Base-by-base conservation (phyloP, 2,888 invertebrate species). In the Aphodius sticticus region DNA sequence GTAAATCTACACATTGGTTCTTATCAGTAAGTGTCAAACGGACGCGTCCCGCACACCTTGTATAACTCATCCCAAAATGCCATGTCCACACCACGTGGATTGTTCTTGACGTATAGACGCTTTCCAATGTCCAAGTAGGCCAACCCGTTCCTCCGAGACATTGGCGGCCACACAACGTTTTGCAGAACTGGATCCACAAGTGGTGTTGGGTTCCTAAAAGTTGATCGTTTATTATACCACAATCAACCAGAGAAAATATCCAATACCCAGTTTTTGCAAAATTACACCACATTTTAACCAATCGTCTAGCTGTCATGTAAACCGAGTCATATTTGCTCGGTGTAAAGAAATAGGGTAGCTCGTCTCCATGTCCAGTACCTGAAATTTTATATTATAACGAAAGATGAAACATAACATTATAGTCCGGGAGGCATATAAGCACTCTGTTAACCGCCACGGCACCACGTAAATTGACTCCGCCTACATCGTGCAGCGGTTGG, bases 191-290 rank as follows among this genome's bases (percentile, higher is more conserved):
- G 74, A 38, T 78, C 78, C 7, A 53, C 37, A 69, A 53, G 12
- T 14, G 78, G 78, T 2, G 78, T 78, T n/a, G 78, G 78, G 9
- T 70, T 71, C 26, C 76, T 76, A 9, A 6, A 76, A 70, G 9
- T 70, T 70, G 12, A 70, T 7, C 36, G 14, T 36, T n/a, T 72
- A 14, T n/a, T 2, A 26, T 14, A 72, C 14, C 14, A 70, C 7
- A 26, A 16, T 75, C 15, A 16, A 35, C 36, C 12, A 16, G 15
- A 15, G 36, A 76, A 36, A 16, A 37, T 76, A 15, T 14, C 6
- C 14, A 38, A 69, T 76, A 76, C 76, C 78, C 78, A 16, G 74
- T 72, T 69, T 78, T 78, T 4, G 78, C 78, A 38, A 78, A 78
- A 69, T 78, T 78, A 3, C 72, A 71, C 78, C 78, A 78, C 71